Percentiles rank a stretch among this genome's conserved stretches.
Conservation (phyloP, 2,797 vertebrate genomes). For the Oreonectes daqikongensis region DNA sequence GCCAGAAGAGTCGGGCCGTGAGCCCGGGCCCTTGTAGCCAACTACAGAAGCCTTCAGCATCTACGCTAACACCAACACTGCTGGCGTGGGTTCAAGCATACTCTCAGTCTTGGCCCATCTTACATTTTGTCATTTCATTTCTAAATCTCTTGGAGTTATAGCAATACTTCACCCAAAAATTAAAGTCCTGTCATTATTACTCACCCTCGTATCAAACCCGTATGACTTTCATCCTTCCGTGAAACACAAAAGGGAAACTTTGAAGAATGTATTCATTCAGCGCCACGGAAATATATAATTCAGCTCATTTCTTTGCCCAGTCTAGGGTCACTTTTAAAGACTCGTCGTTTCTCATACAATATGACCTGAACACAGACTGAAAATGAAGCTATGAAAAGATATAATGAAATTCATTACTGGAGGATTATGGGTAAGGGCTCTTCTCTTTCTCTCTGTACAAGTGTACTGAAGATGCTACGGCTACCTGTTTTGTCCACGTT, state of each 20-base stretch:
- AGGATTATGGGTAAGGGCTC: neutral
- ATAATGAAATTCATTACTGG: neutral
- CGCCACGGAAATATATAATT: neutral
- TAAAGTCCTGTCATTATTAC: neutral
- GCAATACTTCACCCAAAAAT: conserved; percentile 1
- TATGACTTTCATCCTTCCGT: neutral
- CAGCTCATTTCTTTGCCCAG: neutral
- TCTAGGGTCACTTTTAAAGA: neutral
- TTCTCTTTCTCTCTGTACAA: neutral
- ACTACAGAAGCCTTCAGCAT: conserved; percentile 2
- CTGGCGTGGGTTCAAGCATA: neutral
- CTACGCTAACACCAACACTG: neutral
- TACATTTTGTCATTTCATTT: neutral
- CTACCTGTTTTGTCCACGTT: conserved; percentile 81
- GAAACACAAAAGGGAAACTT: neutral
- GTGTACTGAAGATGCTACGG: conserved; percentile 13
- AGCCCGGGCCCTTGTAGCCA: conserved; percentile 3
- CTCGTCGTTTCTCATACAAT: neutral
- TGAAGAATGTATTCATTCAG: neutral
- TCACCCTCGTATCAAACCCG: neutral
- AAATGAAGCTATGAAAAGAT: neutral
- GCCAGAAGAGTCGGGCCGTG: conserved; percentile 5
- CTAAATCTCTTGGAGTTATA: neutral
- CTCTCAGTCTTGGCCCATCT: neutral
- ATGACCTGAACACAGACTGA: neutral